A percentile compares a stretch with the other conserved stretches of the same genome.
Conservation (phyloP, 2,888 invertebrate species). For the Hemithea aestivaria region DNA sequence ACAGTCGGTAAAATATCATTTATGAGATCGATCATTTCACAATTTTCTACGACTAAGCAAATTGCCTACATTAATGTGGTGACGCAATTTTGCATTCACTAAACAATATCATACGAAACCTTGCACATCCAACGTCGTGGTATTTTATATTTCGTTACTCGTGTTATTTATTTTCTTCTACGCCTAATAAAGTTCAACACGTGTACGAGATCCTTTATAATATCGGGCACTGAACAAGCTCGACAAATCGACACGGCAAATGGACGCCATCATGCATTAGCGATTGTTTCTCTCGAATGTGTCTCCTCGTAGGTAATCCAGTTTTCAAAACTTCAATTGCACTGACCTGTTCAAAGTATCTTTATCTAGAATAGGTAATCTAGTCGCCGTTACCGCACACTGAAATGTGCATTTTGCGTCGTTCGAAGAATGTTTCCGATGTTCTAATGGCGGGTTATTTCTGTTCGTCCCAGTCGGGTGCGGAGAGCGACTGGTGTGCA, state of each 20-base stretch:
- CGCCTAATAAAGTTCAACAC: too few relatives aligned
- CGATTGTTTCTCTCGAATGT: constrained; percentile 8
- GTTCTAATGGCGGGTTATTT: constrained; percentile 35
- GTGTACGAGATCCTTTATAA: too few relatives aligned
- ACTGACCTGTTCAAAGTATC: constrained; percentile 52
- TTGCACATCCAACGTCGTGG: too few relatives aligned
- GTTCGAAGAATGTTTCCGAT: constrained; percentile 34
- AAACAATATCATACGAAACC: too few relatives aligned
- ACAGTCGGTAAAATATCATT: too few relatives aligned
- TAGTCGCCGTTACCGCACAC: constrained; percentile 42
- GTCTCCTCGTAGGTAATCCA: constrained; percentile 15
- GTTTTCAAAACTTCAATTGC: constrained; percentile 40
- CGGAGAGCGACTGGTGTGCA: constrained; percentile 45
- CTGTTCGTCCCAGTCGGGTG: constrained; percentile 49
- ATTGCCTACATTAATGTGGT: too few relatives aligned
- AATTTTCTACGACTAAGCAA: too few relatives aligned
- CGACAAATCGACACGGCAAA: constrained; percentile 6
- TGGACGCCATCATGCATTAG: constrained; percentile 28
- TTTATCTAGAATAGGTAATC: constrained; percentile 9
- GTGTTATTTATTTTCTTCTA: too few relatives aligned
- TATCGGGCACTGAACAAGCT: constrained; percentile 8
- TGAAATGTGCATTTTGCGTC: constrained; percentile 42
- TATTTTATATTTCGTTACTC: too few relatives aligned
- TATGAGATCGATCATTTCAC: too few relatives aligned
- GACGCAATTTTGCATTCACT: too few relatives aligned